Base-by-base conservation (phyloP, 2,888 invertebrate genomes). In the Orthonychiurus folsomi region DNA sequence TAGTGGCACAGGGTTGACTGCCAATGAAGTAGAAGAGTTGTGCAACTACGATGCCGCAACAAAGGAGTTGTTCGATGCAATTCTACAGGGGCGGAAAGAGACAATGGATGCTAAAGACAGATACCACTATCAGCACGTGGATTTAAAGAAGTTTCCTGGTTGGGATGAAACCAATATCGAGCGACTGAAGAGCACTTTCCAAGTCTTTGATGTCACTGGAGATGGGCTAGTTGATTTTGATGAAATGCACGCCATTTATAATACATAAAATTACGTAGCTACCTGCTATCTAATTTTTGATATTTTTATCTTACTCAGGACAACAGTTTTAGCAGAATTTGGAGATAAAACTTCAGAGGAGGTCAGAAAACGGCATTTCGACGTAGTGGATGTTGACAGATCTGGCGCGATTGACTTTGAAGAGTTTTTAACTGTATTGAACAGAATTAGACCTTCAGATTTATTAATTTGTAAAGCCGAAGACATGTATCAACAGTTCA, bases 161-260 rank as follows among this genome's bases (percentile, higher is more conserved):
- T 68, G 68, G 68, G 63, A 57, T 37, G 60, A 65, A 21, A 54
- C 59, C 15, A 50, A 62, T n/a, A 21, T 64, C 20, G 58, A 61
- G 24, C 52, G 65, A n/a, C 58, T 68, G 9, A 58, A 62, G 20
- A 56, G 60, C n/a, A 65, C 63, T 12, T 68, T 68, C 50, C 63
- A 57, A 28, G 63, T 68, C 18, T 65, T 68, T 56, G 68, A 68
- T 47, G 48, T 50, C 21, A 61, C 64, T 48, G 64, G 65, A n/a
- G 66, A 66, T 55, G 66, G 63, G 1, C 24, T 65, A 1, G 59
- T 68, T 2, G 63, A 66, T 25, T 66, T 59, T 59, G 64, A 65
- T 1, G 68, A 68, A 55, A 37, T 68, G 65, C 64, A 60, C 24
- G 62, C 50, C 2, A 23, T 52, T 52, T 12, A 9, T 23, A n/a